Conservation (phyloP, 2,888 invertebrate species). For the Tipula unca region DNA sequence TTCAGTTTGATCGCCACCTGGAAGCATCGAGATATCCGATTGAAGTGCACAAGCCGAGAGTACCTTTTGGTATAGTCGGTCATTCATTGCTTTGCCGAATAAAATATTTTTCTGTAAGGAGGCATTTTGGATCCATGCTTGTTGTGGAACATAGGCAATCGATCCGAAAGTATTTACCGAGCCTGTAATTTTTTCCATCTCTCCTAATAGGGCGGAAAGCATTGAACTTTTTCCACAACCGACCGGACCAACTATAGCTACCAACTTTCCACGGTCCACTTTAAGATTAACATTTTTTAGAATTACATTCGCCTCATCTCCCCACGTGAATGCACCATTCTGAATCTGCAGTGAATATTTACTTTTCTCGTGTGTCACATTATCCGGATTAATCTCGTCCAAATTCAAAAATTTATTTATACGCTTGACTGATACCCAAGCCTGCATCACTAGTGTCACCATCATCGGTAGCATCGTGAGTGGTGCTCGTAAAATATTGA, state of each 20-base stretch:
- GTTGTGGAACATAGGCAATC: conserved; percentile 47
- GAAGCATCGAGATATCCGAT: conserved; percentile 45
- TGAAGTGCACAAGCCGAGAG: conserved; percentile 42
- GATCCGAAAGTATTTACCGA: conserved; percentile 35
- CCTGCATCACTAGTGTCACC: conserved; percentile 31
- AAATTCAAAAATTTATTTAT: conserved; percentile 47
- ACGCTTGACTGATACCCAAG: conserved; percentile 47
- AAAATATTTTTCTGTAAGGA: conserved; percentile 45
- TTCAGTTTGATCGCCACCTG: conserved; percentile 47
- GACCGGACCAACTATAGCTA: conserved; percentile 43
- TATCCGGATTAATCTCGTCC: conserved; percentile 45
- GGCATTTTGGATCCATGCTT: conserved; percentile 49
- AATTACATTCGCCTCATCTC: conserved; percentile 25
- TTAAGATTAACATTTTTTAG: conserved; percentile 35
- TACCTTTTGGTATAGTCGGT: conserved; percentile 32
- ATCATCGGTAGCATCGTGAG: conserved; percentile 45
- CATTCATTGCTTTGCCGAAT: conserved; percentile 40
- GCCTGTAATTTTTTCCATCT: conserved; percentile 39
- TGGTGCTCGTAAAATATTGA: conserved; percentile 50
- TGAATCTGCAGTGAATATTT: conserved; percentile 31
- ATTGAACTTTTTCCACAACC: conserved; percentile 42
- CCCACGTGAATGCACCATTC: conserved; percentile 47
- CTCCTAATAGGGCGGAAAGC: conserved; percentile 42
- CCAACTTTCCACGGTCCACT: conserved; percentile 34
- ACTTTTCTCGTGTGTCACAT: conserved; percentile 35